phyloP scores from a whole-genome alignment of 2,888 invertebrate genomes.

The Carpatolechia fugitivella region DNA sequence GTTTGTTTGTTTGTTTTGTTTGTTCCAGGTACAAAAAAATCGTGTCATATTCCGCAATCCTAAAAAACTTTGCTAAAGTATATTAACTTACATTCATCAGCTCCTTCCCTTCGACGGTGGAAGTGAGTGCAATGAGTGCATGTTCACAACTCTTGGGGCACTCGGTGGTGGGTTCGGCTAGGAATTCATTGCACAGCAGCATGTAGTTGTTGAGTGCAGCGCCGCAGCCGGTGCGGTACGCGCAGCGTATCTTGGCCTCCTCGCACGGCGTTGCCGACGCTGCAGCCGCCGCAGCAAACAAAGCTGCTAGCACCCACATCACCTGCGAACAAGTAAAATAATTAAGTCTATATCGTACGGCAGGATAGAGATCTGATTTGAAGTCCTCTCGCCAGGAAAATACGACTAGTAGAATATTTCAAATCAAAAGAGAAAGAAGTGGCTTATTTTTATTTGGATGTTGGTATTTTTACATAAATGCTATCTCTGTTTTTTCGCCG shows the following conservation, averaged over 20 bases:
- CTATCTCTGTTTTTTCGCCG: no score
- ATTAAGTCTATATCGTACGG: no score
- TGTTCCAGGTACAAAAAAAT: no score
- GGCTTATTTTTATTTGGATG: no score
- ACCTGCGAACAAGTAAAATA: conserved; percentile 45
- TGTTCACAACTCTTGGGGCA: conserved; percentile 88
- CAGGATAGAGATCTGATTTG: no score
- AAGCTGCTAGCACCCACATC: conserved; percentile 62
- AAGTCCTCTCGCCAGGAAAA: no score
- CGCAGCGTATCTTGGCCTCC: conserved; percentile 85
- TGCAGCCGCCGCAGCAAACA: conserved; percentile 44
- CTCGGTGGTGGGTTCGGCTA: conserved; percentile 76
- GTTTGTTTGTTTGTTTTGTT: no score
- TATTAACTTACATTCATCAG: conserved; percentile 83
- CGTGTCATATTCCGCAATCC: no score
- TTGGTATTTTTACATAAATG: no score
- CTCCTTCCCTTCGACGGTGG: conserved; percentile 88
- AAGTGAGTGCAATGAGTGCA: conserved; percentile 87
- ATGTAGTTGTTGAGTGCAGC: conserved; percentile 88
- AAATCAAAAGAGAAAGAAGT: no score
- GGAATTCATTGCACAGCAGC: conserved; percentile 84
- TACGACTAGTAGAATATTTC: no score
- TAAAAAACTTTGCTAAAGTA: conserved; percentile 12
- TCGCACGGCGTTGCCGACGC: conserved; percentile 76
- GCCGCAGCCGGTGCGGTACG: conserved; percentile 87